phyloP scores from a whole-genome alignment of 2,888 invertebrate genomes.

The Anthophora plumipes region DNA sequence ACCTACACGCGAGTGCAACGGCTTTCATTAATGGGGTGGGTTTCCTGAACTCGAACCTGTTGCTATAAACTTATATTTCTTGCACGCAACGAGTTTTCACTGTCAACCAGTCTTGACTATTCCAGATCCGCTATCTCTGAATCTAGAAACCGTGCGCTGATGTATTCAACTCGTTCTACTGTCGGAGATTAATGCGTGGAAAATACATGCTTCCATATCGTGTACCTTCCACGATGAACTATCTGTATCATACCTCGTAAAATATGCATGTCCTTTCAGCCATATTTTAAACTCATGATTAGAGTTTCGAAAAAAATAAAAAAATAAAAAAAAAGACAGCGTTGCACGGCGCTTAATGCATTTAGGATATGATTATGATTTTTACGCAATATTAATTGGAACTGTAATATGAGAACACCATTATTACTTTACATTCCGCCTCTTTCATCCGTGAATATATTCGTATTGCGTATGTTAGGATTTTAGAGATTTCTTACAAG shows the following conservation, averaged over 20 bases:
- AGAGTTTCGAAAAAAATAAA: too few species aligned
- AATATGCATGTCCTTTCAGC: neutral
- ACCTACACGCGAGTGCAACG: conserved; percentile 57
- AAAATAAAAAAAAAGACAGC: too few species aligned
- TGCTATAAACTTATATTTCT: conserved; percentile 64
- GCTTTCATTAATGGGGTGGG: conserved; percentile 68
- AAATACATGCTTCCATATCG: neutral
- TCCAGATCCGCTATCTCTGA: conserved; percentile 28
- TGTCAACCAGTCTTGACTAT: conserved; percentile 52
- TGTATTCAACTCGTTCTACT: neutral
- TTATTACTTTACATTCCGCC: too few species aligned
- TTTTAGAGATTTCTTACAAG: too few species aligned
- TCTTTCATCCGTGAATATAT: too few species aligned
- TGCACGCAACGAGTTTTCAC: conserved; percentile 63
- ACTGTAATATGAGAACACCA: too few species aligned
- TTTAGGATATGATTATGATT: too few species aligned
- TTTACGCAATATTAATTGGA: too few species aligned
- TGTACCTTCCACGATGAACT: neutral
- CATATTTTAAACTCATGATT: neutral
- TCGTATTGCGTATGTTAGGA: too few species aligned
- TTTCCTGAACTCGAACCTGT: conserved; percentile 74
- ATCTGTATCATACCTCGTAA: neutral
- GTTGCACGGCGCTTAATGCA: too few species aligned
- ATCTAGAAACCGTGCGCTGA: neutral
- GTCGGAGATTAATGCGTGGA: conserved; percentile 1